Percentiles rank a stretch among this genome's conserved stretches.
These are phyloP conservation scores for Agrilus planipennis DNA, from an alignment of 1,140 invertebrate genomes.

Conservation along the genomic window DNA sequence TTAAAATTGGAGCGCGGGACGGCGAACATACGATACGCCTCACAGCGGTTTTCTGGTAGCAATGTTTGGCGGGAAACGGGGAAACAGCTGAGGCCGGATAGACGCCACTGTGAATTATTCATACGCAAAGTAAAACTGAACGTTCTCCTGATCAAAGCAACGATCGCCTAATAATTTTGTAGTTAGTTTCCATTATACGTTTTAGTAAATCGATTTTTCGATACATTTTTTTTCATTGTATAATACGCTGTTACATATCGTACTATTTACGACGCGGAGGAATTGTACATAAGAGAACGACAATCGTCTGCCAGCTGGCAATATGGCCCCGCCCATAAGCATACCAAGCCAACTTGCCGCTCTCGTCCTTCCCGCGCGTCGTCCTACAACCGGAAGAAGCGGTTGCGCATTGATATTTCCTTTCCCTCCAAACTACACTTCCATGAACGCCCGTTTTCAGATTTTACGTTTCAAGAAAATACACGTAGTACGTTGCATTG, in stretches of 20 bases:
- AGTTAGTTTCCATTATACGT: no score
- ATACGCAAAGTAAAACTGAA: conserved; percentile 29
- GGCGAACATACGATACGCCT: conserved; percentile 33
- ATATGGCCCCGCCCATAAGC: conserved; percentile 33
- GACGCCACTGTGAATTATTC: conserved; percentile 35
- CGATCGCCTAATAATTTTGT: not conserved
- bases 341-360: conserved; percentile 10
- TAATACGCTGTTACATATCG: no score
- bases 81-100: conserved; percentile 51
- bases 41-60: conserved; percentile 45
- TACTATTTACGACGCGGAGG: conserved; percentile 38
- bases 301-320: conserved; percentile 47
- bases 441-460: no score
- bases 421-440: no score
- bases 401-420: no score
- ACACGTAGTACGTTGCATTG: no score
- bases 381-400: no score
- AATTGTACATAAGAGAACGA: conserved; percentile 32
- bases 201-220: not conserved
- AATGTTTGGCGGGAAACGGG: conserved; percentile 51
- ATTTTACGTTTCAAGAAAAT: no score
- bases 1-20: conserved; percentile 24
- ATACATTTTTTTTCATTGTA: not conserved
- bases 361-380: conserved; percentile 24
- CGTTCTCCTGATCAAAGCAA: not conserved